phyloP scores from a whole-genome alignment of 2,888 invertebrate genomes.

The Parnassius glacialis region DNA sequence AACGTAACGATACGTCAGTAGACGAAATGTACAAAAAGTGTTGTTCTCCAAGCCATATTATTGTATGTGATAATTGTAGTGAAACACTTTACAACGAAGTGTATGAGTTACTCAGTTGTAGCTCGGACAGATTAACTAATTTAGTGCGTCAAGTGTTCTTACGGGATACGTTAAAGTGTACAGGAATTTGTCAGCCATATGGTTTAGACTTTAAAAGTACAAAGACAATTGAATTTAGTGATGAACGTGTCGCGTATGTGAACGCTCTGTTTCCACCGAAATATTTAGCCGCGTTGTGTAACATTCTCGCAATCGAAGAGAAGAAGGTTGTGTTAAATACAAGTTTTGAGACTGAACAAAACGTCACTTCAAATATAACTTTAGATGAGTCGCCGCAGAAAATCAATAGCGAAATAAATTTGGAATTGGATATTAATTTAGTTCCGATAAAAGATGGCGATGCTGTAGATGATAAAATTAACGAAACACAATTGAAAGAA shows the following conservation, averaged over 20 bases:
- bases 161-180: conserved; percentile 81
- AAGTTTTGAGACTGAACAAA: conserved; percentile 78
- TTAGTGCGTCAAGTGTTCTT: conserved; percentile 83
- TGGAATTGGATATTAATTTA: conserved; percentile 62
- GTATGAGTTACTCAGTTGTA: conserved; percentile 88
- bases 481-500: conserved; percentile 57
- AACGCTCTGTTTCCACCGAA: conserved; percentile 83
- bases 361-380: conserved; percentile 71
- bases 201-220: conserved; percentile 83
- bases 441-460: conserved; percentile 57
- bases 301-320: conserved; percentile 85
- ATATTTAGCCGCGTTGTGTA: conserved; percentile 89
- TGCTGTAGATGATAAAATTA: conserved; percentile 56
- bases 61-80: conserved; percentile 88
- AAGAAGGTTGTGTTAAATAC: conserved; percentile 84
- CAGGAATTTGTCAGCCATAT: conserved; percentile 81
- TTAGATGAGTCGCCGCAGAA: conserved; percentile 60
- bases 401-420: conserved; percentile 54
- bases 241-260: conserved; percentile 79
- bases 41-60: conserved; percentile 86
- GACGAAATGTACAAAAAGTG: conserved; percentile 78
- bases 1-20: conserved; percentile 68
- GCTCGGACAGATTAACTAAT: conserved; percentile 79
- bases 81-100: conserved; percentile 86
- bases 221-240: conserved; percentile 73